These are phyloP conservation scores for Propithecus coquereli DNA, from an alignment of 2,113 vertebrate species.

Conservation along the genomic window DNA sequence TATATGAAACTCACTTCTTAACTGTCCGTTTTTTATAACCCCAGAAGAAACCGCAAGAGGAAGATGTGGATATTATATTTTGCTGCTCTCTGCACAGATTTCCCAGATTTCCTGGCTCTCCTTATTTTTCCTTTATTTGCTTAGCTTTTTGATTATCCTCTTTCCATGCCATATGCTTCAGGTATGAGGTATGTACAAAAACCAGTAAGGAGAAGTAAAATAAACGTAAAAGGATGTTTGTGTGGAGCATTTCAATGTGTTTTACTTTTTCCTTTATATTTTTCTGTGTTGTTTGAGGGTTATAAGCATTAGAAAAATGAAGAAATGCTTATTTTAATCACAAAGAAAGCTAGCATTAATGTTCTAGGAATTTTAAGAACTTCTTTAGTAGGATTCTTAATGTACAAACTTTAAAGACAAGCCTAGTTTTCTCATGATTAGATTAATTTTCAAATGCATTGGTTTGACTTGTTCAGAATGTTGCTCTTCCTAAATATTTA, in stretches of 20 bases:
- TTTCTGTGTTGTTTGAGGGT: not conserved
- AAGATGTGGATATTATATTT: not conserved
- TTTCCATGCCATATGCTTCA: not conserved
- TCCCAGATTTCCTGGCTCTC: not conserved
- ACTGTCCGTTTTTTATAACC: not conserved
- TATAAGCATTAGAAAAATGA: not conserved
- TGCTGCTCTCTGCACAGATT: not conserved
- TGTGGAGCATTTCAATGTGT: not conserved
- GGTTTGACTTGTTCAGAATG: not conserved
- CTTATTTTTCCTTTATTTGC: not conserved
- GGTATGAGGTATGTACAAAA: not conserved
- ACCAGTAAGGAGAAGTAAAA: not conserved
- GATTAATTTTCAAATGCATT: constrained; percentile 22
- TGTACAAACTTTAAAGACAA: not conserved
- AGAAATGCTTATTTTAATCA: not conserved
- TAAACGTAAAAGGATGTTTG: not conserved
- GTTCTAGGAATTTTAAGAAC: not conserved
- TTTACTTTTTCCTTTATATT: constrained; percentile 18
- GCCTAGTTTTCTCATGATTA: not conserved
- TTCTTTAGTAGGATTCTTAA: not conserved
- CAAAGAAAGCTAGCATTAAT: not conserved
- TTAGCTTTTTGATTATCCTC: not conserved
- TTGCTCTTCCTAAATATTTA: not conserved
- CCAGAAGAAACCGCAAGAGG: not conserved
- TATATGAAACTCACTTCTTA: not conserved